These are phyloP conservation scores for Eupristina koningsbergeri DNA, from an alignment of 1,140 invertebrate genomes.

Conservation along the genomic window DNA sequence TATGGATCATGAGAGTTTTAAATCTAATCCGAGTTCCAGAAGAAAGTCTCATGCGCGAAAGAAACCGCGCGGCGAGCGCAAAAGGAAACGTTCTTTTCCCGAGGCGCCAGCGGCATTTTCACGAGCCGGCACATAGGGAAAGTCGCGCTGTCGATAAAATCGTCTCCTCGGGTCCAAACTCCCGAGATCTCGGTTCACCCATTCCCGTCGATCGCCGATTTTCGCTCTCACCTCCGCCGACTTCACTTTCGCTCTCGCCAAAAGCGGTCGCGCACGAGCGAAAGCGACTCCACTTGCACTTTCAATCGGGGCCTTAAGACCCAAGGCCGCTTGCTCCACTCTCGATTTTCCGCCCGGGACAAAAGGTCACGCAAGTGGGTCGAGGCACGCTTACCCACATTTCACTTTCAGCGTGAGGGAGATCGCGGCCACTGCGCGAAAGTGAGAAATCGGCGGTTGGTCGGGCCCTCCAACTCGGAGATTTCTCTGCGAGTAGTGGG, in stretches of 20 bases:
- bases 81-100: not conserved
- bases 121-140: too few species aligned
- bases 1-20: too few species aligned
- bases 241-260: slow-evolving; percentile 36
- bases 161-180: not conserved
- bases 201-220: slow-evolving; percentile 27
- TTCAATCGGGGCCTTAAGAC: slow-evolving; percentile 52
- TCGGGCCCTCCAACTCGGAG: not conserved
- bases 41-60: not conserved
- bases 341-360: slow-evolving; percentile 56
- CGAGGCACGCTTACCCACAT: slow-evolving; percentile 57
- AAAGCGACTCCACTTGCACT: slow-evolving; percentile 62
- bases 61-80: not conserved
- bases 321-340: slow-evolving; percentile 51
- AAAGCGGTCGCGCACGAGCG: slow-evolving; percentile 28
- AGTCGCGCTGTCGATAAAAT: not conserved
- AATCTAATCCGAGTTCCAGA: not conserved
- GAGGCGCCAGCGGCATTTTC: not conserved
- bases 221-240: not conserved
- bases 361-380: slow-evolving; percentile 54
- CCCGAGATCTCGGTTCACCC: not conserved
- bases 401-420: slow-evolving; percentile 41
- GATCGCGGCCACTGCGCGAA: slow-evolving; percentile 33
- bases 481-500: not conserved
- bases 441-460: slow-evolving; percentile 41